These are phyloP conservation scores for Zapus hudsonius DNA, from an alignment of 2,113 vertebrate genomes.

Conservation along the genomic window DNA sequence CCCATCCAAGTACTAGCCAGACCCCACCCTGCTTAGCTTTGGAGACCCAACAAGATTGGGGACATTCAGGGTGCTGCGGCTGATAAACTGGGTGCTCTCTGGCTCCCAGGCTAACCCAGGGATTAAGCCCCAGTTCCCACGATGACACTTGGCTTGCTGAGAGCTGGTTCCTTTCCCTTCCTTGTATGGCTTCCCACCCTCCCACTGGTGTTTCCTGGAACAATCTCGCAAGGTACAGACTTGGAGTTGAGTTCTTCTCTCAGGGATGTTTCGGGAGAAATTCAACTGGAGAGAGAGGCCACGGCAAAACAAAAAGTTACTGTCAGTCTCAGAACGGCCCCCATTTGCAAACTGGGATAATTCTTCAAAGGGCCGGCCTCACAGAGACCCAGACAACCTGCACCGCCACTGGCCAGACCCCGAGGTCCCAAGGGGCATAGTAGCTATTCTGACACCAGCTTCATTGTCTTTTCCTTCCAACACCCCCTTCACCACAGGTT, in stretches of 20 bases:
- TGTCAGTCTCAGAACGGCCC: no score
- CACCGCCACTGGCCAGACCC: no score
- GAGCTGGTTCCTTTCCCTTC: not conserved
- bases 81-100: not conserved
- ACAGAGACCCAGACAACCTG: no score
- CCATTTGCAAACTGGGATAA: no score
- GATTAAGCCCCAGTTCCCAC: not conserved
- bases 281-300: not conserved
- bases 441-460: no score
- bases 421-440: no score
- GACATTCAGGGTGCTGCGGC: not conserved
- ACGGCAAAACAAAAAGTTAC: not conserved
- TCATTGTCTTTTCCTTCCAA: no score
- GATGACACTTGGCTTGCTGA: not conserved
- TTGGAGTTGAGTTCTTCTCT: not conserved
- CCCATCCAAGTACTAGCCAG: no score
- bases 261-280: constrained; percentile 24
- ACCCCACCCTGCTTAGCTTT: no score
- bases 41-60: no score
- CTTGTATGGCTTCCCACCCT: not conserved
- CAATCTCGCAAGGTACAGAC: not conserved
- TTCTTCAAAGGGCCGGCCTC: no score
- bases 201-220: not conserved
- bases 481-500: no score
- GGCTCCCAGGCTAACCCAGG: not conserved